Evolutionary conservation across 2,888 invertebrate genomes (phyloP), one percentile per base, ranked within the genome.

Genomic region (Luffia ferchaultella): DNA sequence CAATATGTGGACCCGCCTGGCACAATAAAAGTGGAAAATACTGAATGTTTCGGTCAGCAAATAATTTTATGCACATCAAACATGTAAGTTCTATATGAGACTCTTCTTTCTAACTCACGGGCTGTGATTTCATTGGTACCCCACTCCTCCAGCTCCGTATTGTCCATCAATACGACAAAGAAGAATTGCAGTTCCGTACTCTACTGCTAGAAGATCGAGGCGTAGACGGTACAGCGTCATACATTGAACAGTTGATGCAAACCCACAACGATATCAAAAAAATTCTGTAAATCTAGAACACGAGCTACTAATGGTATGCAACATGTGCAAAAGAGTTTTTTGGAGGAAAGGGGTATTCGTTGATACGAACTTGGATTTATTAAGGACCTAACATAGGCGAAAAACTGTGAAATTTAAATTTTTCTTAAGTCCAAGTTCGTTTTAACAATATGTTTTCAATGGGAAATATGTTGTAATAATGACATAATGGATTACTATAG

Each of bases 221-320:
- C 19, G 74, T 87, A 45, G 91, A 92, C 74, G 93, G 92, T 51
- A 88, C 90, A 50, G 88, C 92, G 15, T 93, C 95, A 59, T 99
- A 99, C 78, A 93, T 97, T 46, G 98, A 98, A 72, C 96, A 93
- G 76, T 88, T 99, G 59, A 97, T 97, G 87, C 93, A 95, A 73
- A 92, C 95, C 86, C 98, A 99, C 88, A 96, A 95, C 87, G 95
- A 96, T 83, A 98, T 99, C 66, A 75, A 75, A 64, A 70, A 70
- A 53, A 60, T 79, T 59, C 57, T 74, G 70, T 77, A 74, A 58
- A 71, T 49, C 9, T 16, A 16, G 20, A 40, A n/a, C 16, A n/a
- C 9, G 43, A 16, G 7, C 16, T n/a, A n/a, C n/a, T n/a, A n/a
- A n/a, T n/a, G n/a, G n/a, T n/a, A n/a, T n/a, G n/a, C n/a, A n/a